Conservation (phyloP, 2,888 invertebrate species). For the Cartodere bifasciata region DNA sequence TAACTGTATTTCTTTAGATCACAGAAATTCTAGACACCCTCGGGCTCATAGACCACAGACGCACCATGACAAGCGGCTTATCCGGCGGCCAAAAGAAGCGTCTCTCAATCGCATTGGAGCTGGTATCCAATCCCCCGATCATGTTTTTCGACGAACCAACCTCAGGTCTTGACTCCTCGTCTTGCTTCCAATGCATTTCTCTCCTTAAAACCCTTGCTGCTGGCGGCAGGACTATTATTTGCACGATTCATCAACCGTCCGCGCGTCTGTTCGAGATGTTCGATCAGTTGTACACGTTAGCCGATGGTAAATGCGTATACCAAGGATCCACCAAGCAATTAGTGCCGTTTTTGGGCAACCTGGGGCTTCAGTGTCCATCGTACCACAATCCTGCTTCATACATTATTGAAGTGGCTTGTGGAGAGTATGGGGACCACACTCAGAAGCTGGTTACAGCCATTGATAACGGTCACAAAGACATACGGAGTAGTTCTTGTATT, state of each 20-base stretch:
- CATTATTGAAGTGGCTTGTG: slow-evolving; percentile 84
- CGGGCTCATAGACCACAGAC: slow-evolving; percentile 72
- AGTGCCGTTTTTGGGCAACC: slow-evolving; percentile 66
- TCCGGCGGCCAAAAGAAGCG: slow-evolving; percentile 94
- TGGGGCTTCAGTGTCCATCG: slow-evolving; percentile 81
- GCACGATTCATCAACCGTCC: slow-evolving; percentile 95
- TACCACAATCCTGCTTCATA: slow-evolving; percentile 83
- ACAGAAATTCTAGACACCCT: slow-evolving; percentile 84
- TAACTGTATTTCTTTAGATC: slow-evolving; percentile 50
- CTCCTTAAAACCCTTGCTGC: slow-evolving; percentile 77
- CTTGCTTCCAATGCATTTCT: slow-evolving; percentile 88
- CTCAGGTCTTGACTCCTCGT: slow-evolving; percentile 89
- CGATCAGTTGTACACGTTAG: slow-evolving; percentile 85
- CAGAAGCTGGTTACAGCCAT: slow-evolving; percentile 74
- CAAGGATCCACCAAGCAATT: slow-evolving; percentile 78
- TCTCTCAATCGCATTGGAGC: slow-evolving; percentile 83
- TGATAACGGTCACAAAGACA: slow-evolving; percentile 70
- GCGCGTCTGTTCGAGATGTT: slow-evolving; percentile 94
- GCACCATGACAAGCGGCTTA: slow-evolving; percentile 81
- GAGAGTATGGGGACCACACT: slow-evolving; percentile 89
- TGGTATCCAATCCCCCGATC: slow-evolving; percentile 92
- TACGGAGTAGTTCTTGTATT: slow-evolving; percentile 59
- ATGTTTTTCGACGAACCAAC: slow-evolving; percentile 99
- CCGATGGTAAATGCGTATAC: slow-evolving; percentile 91
- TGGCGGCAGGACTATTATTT: slow-evolving; percentile 87